Percentiles rank a stretch among this genome's conserved stretches.
phyloP scores from a whole-genome alignment of 1,140 invertebrate genomes.

The Megalonaias nervosa region DNA sequence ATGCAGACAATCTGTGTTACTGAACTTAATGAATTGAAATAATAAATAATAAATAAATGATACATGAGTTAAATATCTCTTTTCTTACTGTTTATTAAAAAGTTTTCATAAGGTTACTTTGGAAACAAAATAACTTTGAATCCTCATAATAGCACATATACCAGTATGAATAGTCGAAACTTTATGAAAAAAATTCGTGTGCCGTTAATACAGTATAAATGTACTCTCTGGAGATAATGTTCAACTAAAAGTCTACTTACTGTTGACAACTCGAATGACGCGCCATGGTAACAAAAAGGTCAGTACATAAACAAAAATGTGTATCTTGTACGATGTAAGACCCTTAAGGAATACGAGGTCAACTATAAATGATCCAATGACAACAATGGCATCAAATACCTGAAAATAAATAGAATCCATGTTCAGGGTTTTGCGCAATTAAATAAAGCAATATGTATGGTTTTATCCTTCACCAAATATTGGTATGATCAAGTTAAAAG shows the following conservation, averaged over 20 bases:
- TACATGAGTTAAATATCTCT: no score
- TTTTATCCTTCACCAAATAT: neutral
- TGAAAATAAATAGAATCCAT: slow-evolving; percentile 30
- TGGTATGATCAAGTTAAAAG: neutral
- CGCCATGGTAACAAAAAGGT: slow-evolving; percentile 64
- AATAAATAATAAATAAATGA: no score
- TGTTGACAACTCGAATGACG: slow-evolving; percentile 65
- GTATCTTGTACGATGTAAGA: slow-evolving; percentile 52
- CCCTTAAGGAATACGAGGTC: slow-evolving; percentile 61
- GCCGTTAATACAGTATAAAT: no score
- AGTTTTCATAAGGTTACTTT: no score
- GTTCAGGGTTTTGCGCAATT: neutral
- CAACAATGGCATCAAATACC: slow-evolving; percentile 62
- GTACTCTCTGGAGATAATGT: neutral
- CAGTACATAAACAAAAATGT: slow-evolving; percentile 62
- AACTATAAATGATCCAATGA: slow-evolving; percentile 58
- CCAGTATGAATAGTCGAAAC: no score
- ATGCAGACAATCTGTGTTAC: no score
- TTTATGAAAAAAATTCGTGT: no score
- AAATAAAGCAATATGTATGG: neutral
- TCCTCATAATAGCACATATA: no score
- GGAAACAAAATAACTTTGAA: no score
- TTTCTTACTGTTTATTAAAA: no score
- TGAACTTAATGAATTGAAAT: no score
- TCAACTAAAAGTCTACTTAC: slow-evolving; percentile 43